Base-by-base conservation (phyloP, 2,888 invertebrate genomes). In the Sarcophaga caerulescens region DNA sequence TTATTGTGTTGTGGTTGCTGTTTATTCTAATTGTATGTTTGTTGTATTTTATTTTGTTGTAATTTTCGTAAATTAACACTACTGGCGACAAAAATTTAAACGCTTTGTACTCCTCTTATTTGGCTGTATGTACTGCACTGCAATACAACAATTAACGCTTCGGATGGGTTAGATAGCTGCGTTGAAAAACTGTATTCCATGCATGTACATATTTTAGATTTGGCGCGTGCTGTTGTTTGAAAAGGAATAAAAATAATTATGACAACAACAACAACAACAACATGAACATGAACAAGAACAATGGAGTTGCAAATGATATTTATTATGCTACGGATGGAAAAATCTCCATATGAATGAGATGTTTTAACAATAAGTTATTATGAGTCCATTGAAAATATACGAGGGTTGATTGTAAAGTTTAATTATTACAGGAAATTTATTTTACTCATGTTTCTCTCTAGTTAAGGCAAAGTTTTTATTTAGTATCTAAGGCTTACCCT, bases 1-100 rank as follows among this genome's bases (percentile, higher is more conserved):
- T 52, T 19, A 45, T 23, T 80, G 66, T 35, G 1, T 35, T 10
- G 35, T 35, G 35, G 2, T 35, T 35, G 6, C 1, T 35, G 35
- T 6, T 35, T 6, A 1, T 35, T 0, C n/a, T 35, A 35, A 35
- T 35, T 35, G 35, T 35, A 6, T 90, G n/a, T n/a, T 84, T 76
- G 88, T 88, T 21, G 5, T 60, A 10, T 17, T 17, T 45, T n/a
- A 47, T 45, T 81, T 68, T 52, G 12, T 52, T 12, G 12, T 52
- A 14, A 14, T 52, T 17, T 52, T 17, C 17, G 0, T 52, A 52
- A 52, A 52, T 52, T 68, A 77, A 82, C 75, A 88, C 91, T 90
- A 89, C 89, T 88, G 90, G 91, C 91, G 89, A 91, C 91, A 89
- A 25, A 21, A 62, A 52, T 1, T 1, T 52, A 52, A 14, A 3